These are phyloP conservation scores for Drosophila burlai DNA, from an alignment of 1,140 invertebrate genomes.

Conservation along the genomic window DNA sequence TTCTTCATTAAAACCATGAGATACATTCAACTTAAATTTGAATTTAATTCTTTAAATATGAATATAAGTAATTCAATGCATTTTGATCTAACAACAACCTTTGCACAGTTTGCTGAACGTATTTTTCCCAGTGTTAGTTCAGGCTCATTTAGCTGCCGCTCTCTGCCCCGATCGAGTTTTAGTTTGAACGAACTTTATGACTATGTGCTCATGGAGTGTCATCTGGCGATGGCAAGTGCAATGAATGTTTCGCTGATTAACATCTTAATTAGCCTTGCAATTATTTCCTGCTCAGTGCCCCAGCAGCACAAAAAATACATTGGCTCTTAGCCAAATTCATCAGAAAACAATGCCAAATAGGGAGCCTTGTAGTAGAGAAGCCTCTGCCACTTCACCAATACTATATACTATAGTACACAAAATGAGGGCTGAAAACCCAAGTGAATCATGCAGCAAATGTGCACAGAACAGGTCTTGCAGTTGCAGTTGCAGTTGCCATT, in stretches of 20 bases:
- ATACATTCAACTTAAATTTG: background rate
- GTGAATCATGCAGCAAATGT: slow-evolving; percentile 51
- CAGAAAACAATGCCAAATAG: slow-evolving; percentile 19
- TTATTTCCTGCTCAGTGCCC: slow-evolving; percentile 33
- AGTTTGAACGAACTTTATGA: slow-evolving; percentile 18
- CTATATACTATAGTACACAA: slow-evolving; percentile 4
- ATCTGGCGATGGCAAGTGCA: slow-evolving; percentile 39
- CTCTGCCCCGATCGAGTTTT: slow-evolving; percentile 36
- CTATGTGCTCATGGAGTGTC: slow-evolving; percentile 30
- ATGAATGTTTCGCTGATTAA: slow-evolving; percentile 49
- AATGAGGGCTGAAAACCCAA: slow-evolving; percentile 29
- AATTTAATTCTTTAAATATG: background rate
- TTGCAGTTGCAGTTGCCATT: slow-evolving; percentile 30
- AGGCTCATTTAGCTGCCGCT: slow-evolving; percentile 32
- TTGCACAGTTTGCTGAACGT: background rate
- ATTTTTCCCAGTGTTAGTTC: slow-evolving; percentile 1
- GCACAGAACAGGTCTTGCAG: slow-evolving; percentile 56
- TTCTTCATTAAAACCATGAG: background rate
- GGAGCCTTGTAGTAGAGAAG: background rate
- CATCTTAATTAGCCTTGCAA: slow-evolving; percentile 58
- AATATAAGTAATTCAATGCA: background rate
- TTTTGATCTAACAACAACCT: background rate
- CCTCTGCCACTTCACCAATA: slow-evolving; percentile 7
- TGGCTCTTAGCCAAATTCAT: slow-evolving; percentile 28
- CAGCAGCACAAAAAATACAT: background rate